phyloP scores from a whole-genome alignment of 1,140 invertebrate genomes.

The Drosophila micromelanica region DNA sequence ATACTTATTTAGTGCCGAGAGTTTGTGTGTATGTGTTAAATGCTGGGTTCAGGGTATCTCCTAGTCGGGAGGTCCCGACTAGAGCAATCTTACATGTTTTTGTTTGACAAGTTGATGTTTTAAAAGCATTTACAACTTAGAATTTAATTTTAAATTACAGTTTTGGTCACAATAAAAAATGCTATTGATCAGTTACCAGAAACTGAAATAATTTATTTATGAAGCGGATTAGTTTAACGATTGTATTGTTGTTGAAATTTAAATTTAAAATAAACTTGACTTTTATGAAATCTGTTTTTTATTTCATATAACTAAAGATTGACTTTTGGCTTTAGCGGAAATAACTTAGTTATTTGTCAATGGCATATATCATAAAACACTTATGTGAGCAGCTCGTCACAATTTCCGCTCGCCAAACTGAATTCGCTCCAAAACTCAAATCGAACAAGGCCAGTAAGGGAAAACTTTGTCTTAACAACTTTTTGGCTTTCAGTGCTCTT shows the following conservation, averaged over 20 bases:
- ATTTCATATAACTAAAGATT: constrained; percentile 29
- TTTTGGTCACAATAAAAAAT: no score
- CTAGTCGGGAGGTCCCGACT: no score
- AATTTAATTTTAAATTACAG: no score
- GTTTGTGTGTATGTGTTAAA: no score
- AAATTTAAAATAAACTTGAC: neutral
- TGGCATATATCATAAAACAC: constrained; percentile 20
- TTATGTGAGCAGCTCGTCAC: constrained; percentile 52
- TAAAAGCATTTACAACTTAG: no score
- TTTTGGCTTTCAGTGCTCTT: constrained; percentile 39
- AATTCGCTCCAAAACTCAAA: constrained; percentile 33
- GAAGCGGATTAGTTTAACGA: no score
- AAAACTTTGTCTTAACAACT: constrained; percentile 40
- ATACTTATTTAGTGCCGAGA: no score
- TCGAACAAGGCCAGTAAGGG: constrained; percentile 37
- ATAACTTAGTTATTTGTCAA: constrained; percentile 64
- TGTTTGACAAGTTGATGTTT: no score
- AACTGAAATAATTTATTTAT: constrained; percentile 33
- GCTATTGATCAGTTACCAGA: no score
- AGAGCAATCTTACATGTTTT: no score
- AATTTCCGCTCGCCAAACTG: constrained; percentile 49
- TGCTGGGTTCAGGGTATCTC: no score
- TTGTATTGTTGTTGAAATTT: no score
- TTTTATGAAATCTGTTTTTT: constrained; percentile 44
- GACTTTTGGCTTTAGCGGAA: constrained; percentile 57